Percentiles rank a stretch among this genome's conserved stretches.
These are phyloP conservation scores for Chrysoperla carnea DNA, from an alignment of 1,140 invertebrate species.

Conservation along the genomic window DNA sequence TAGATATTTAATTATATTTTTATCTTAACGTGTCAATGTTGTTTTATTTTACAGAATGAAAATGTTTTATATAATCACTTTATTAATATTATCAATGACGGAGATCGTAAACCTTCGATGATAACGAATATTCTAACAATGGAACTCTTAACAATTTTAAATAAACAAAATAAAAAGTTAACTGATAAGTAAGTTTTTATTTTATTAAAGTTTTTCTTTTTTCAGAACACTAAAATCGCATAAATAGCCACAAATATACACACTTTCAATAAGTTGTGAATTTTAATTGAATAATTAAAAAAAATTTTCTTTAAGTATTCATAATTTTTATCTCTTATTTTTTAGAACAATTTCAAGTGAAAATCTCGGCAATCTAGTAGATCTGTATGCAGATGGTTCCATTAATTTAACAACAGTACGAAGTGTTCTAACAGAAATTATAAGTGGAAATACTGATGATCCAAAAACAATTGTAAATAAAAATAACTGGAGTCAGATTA, in stretches of 20 bases:
- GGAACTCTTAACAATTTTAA: slow-evolving; percentile 39
- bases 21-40: no score
- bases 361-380: slow-evolving; percentile 37
- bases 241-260: no score
- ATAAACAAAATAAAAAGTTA: slow-evolving; percentile 38
- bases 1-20: no score
- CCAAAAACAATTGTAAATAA: slow-evolving; percentile 36
- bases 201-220: slow-evolving; percentile 3
- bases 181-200: slow-evolving; percentile 30
- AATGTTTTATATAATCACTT: slow-evolving; percentile 41
- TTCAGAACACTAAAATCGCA: no score
- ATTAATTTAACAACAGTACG: slow-evolving; percentile 40
- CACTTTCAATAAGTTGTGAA: no score
- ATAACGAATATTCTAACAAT: slow-evolving; percentile 48
- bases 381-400: slow-evolving; percentile 30
- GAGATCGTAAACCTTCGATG: slow-evolving; percentile 30
- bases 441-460: slow-evolving; percentile 22
- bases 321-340: slow-evolving; percentile 10
- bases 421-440: slow-evolving; percentile 32
- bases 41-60: slow-evolving; percentile 45
- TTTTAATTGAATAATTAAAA: no score
- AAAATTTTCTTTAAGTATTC: no score
- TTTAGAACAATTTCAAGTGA: slow-evolving; percentile 23
- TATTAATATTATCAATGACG: slow-evolving; percentile 28
- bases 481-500: slow-evolving; percentile 43